phyloP scores from a whole-genome alignment of 2,888 invertebrate species.

The Endomychus coccineus region DNA sequence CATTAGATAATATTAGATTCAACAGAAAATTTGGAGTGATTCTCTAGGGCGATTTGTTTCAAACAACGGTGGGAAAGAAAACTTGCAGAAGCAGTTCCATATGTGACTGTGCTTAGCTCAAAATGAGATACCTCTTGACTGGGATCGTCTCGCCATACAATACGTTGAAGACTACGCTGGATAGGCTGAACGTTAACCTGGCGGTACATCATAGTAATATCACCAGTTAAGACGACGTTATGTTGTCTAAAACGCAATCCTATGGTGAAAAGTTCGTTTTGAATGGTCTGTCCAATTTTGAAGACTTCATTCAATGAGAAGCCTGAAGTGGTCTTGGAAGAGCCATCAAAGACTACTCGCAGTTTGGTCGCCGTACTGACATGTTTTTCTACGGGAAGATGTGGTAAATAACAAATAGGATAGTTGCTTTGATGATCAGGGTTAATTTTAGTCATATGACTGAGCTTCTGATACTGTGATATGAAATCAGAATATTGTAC shows the following conservation, averaged over 20 bases:
- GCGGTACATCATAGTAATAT: constrained; percentile 1
- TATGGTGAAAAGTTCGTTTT: constrained; percentile 1
- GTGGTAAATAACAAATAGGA: neutral
- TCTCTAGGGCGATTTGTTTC: neutral
- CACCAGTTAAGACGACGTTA: neutral
- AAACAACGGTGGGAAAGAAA: neutral
- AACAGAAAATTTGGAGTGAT: neutral
- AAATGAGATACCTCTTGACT: too few relatives aligned
- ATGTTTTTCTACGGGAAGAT: neutral
- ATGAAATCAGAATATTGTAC: neutral
- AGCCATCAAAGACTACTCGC: too few relatives aligned
- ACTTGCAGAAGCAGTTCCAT: constrained; percentile 1
- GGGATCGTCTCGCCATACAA: too few relatives aligned
- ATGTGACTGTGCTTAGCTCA: too few relatives aligned
- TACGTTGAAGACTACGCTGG: too few relatives aligned
- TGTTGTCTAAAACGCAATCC: too few relatives aligned
- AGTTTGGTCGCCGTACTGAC: constrained; percentile 3
- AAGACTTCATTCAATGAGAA: neutral
- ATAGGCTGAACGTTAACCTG: too few relatives aligned
- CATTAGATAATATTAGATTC: constrained; percentile 1
- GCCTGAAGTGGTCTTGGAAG: too few relatives aligned
- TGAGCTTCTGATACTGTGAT: neutral
- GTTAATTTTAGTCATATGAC: too few relatives aligned
- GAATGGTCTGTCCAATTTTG: constrained; percentile 3
- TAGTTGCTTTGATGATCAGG: neutral